A percentile compares a stretch with the other conserved stretches of the same genome.
These are phyloP conservation scores for Cyclopterus lumpus DNA, from an alignment of 2,797 vertebrate species.

Conservation along the genomic window DNA sequence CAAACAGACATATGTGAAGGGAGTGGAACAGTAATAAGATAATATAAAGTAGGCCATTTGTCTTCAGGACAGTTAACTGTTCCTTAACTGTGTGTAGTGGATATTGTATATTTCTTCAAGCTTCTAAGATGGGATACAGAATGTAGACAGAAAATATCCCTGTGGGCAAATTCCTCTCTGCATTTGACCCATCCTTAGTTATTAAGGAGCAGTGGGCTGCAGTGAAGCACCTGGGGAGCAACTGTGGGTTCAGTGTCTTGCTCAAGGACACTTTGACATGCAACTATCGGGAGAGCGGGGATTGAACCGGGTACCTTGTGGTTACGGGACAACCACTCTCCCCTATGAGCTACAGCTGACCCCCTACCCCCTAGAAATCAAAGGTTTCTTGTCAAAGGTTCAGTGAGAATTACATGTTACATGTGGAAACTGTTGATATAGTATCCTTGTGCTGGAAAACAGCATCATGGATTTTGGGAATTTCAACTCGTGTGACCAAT, in stretches of 20 bases:
- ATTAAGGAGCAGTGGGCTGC: too few relatives aligned
- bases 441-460: neutral
- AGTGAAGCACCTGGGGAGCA: too few relatives aligned
- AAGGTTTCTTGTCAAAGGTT: constrained; percentile 15
- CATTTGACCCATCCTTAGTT: too few relatives aligned
- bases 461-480: neutral
- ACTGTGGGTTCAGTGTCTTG: too few relatives aligned
- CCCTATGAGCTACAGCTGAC: too few relatives aligned
- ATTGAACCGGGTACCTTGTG: too few relatives aligned
- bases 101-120: constrained; percentile 1
- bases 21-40: neutral
- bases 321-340: too few relatives aligned
- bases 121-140: neutral
- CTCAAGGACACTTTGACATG: too few relatives aligned
- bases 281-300: too few relatives aligned
- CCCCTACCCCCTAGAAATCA: too few relatives aligned
- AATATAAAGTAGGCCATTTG: constrained; percentile 24
- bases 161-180: too few relatives aligned
- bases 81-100: neutral
- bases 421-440: constrained; percentile 3
- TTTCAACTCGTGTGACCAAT: neutral
- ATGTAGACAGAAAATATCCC: too few relatives aligned
- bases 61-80: constrained; percentile 14
- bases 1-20: constrained; percentile 3
- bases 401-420: constrained; percentile 1